Percentiles rank a stretch among this genome's conserved stretches.
Conservation (phyloP, 2,888 invertebrate species). For the Acanthacorydalis orientalis region DNA sequence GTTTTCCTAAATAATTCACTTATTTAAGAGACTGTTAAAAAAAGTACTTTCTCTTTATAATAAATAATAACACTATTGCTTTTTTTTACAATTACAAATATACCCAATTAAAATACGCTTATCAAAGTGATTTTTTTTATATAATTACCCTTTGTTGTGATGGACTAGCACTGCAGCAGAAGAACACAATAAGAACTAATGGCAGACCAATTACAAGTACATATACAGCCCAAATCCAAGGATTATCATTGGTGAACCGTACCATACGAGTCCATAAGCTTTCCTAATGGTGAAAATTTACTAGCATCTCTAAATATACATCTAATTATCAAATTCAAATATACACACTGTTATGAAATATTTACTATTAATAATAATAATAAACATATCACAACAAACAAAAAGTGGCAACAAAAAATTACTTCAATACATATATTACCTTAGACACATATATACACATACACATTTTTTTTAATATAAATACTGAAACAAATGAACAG, state of each 20-base stretch:
- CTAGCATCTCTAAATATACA: too few species aligned
- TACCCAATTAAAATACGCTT: neutral
- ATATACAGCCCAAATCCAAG: constrained; percentile 82
- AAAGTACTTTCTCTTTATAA: neutral
- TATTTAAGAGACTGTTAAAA: neutral
- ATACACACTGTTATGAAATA: too few species aligned
- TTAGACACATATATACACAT: too few species aligned
- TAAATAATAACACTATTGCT: neutral
- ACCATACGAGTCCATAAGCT: constrained; percentile 59
- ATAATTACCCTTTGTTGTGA: constrained; percentile 27
- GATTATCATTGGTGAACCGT: constrained; percentile 65
- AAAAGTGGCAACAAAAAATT: too few species aligned
- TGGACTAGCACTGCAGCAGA: constrained; percentile 47
- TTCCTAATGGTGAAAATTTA: constrained; percentile 38
- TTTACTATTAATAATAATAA: too few species aligned
- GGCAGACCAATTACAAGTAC: constrained; percentile 63
- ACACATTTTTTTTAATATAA: too few species aligned
- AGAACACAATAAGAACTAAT: constrained; percentile 61
- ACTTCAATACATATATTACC: too few species aligned
- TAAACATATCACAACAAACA: too few species aligned
- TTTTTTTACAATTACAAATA: neutral
- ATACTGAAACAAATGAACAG: too few species aligned
- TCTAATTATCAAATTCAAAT: too few species aligned
- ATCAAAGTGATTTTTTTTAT: constrained; percentile 10
- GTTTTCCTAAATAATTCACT: constrained; percentile 19